These are phyloP conservation scores for Caenorhabditis latens DNA, from an alignment of 1,140 invertebrate genomes.

Conservation along the genomic window DNA sequence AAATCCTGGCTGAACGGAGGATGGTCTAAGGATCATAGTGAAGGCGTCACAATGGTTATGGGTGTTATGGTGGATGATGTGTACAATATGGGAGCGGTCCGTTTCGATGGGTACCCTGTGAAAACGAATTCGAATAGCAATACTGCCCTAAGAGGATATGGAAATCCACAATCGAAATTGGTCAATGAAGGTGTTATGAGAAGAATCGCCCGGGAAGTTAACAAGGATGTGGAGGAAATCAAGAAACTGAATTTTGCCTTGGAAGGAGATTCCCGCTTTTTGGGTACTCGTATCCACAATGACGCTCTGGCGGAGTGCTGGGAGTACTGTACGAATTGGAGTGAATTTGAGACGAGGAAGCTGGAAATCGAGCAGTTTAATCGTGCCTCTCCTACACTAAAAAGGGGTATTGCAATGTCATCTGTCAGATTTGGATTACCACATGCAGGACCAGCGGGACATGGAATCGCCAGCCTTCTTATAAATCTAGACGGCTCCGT, in stretches of 20 bases:
- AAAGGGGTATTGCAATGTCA: constrained; percentile 87
- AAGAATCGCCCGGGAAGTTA: constrained; percentile 74
- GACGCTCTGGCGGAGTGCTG: constrained; percentile 83
- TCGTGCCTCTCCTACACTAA: constrained; percentile 85
- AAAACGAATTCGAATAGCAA: constrained; percentile 79
- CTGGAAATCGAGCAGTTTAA: constrained; percentile 84
- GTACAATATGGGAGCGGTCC: constrained; percentile 78
- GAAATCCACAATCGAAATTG: constrained; percentile 78
- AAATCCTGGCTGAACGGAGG: constrained; percentile 62
- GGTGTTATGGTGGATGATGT: constrained; percentile 51
- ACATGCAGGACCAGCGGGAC: constrained; percentile 87
- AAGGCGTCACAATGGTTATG: constrained; percentile 54
- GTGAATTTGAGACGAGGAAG: constrained; percentile 82
- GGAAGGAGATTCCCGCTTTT: constrained; percentile 21
- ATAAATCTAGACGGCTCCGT: constrained; percentile 70
- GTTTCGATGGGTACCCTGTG: constrained; percentile 74
- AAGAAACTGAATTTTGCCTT: constrained; percentile 61
- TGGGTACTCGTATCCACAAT: constrained; percentile 31
- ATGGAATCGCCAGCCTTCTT: constrained; percentile 74
- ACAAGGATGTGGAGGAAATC: constrained; percentile 61
- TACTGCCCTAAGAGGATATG: constrained; percentile 79
- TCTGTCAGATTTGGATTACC: constrained; percentile 90
- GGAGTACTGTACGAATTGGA: constrained; percentile 84
- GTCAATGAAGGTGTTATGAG: constrained; percentile 77
- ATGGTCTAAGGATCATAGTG: constrained; percentile 57